These are phyloP conservation scores for Benitochromis conjunctus DNA, from an alignment of 2,113 vertebrate genomes.

Conservation along the genomic window DNA sequence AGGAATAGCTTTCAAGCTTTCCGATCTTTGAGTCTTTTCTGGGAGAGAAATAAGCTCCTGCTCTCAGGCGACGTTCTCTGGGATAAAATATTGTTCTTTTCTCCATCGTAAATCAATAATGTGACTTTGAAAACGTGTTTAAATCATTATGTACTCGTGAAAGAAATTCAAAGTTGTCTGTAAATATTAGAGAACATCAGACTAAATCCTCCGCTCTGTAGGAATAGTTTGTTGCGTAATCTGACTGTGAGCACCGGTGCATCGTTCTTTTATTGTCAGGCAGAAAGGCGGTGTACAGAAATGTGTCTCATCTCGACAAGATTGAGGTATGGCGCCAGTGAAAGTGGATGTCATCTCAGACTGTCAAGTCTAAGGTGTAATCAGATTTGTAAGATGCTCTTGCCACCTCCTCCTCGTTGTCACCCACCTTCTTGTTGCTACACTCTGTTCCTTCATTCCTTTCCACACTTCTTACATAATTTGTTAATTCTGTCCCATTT, in stretches of 20 bases:
- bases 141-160: background rate
- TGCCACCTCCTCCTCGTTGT: slow-evolving; percentile 38
- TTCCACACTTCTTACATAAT: slow-evolving; percentile 60
- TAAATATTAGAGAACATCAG: background rate
- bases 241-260: background rate
- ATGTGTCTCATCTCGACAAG: background rate
- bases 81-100: background rate
- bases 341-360: slow-evolving; percentile 25
- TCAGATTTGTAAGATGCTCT: slow-evolving; percentile 42
- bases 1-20: background rate
- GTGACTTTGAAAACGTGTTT: background rate
- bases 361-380: slow-evolving; percentile 32
- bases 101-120: background rate
- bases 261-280: background rate
- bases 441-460: slow-evolving; percentile 28
- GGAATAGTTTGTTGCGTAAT: background rate
- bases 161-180: background rate
- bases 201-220: background rate
- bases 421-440: slow-evolving; percentile 39
- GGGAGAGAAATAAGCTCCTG: background rate
- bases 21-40: background rate
- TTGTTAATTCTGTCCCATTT: slow-evolving; percentile 65
- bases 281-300: background rate
- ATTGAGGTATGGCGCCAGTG: background rate
- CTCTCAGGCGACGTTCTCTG: background rate